A percentile compares a stretch with the other conserved stretches of the same genome.
phyloP scores from a whole-genome alignment of 2,888 invertebrate genomes.

The Emesis furor region DNA sequence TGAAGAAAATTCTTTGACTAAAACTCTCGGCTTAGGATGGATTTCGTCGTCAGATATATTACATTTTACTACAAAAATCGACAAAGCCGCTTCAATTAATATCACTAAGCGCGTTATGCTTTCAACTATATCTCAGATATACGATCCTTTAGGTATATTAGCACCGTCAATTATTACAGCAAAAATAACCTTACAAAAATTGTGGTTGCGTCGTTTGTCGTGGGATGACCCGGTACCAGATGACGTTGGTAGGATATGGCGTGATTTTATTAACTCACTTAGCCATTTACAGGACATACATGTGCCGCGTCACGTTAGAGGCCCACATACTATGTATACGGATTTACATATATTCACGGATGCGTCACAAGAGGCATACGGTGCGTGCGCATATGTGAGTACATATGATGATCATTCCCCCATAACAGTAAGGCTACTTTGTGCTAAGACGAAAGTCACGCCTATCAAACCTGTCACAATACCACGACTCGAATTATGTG shows the following conservation, averaged over 20 bases:
- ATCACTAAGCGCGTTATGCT: neutral
- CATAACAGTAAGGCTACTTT: neutral
- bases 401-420: neutral
- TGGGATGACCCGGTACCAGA: neutral
- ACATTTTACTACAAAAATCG: neutral
- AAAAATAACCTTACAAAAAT: neutral
- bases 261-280: neutral
- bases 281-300: neutral
- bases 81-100: neutral
- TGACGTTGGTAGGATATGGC: neutral
- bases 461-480: conserved; percentile 44
- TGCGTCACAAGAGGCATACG: neutral
- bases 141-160: neutral
- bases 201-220: neutral
- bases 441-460: neutral
- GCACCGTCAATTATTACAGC: neutral
- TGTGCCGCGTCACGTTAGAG: neutral
- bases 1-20: neutral
- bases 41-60: conserved; percentile 23
- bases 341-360: neutral
- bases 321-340: neutral
- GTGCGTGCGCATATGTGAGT: neutral
- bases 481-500: conserved; percentile 72
- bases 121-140: neutral
- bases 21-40: conserved; percentile 25